Conservation (phyloP, 2,797 vertebrate genomes). For the Hirundo rustica region DNA sequence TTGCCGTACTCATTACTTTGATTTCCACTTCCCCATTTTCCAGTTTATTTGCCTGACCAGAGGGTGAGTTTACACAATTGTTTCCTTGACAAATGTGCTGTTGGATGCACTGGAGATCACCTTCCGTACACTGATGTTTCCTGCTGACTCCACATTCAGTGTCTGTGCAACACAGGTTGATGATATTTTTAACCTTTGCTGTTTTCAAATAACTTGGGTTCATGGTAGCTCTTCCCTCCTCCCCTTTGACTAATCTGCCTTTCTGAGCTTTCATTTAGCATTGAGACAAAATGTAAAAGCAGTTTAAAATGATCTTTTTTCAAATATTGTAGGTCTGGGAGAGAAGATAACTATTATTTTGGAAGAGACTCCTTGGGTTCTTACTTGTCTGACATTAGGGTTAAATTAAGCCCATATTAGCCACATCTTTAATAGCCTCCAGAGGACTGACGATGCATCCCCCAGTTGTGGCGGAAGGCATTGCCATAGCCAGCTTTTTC, state of each 20-base stretch:
- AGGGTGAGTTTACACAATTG: slow-evolving; percentile 54
- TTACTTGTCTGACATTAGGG: not conserved
- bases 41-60: slow-evolving; percentile 60
- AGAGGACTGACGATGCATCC: not conserved
- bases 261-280: not conserved
- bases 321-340: not conserved
- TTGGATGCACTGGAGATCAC: slow-evolving; percentile 56
- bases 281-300: not conserved
- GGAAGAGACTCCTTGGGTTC: not conserved
- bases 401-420: not conserved
- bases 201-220: slow-evolving; percentile 19
- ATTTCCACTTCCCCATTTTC: slow-evolving; percentile 47
- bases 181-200: slow-evolving; percentile 51
- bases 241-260: not conserved
- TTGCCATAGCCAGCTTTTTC: not conserved
- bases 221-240: not conserved
- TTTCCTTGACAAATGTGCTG: slow-evolving; percentile 52
- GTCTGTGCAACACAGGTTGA: slow-evolving; percentile 28
- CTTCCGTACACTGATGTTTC: slow-evolving; percentile 21
- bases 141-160: slow-evolving; percentile 50
- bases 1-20: slow-evolving; percentile 38
- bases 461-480: not conserved
- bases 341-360: not conserved
- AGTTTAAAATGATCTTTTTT: not conserved
- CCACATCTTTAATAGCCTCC: not conserved